Conservation (phyloP, 2,888 invertebrate species). For the Melanchra persicariae region DNA sequence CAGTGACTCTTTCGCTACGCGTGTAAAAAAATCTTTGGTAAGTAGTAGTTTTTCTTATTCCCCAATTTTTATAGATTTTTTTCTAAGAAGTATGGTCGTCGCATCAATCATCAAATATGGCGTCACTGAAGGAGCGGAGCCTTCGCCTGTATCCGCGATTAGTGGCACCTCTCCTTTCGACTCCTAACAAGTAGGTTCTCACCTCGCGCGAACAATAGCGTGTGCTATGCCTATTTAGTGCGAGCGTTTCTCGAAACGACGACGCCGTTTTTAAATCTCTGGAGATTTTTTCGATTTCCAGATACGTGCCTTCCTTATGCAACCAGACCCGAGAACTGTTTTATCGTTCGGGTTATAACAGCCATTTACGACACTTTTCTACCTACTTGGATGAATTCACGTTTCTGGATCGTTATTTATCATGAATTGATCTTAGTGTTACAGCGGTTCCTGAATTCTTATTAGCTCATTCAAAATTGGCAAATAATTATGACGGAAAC, state of each 20-base stretch:
- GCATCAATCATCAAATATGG: neutral
- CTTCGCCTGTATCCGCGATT: neutral
- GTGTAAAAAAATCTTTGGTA: too few species aligned
- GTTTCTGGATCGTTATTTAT: neutral
- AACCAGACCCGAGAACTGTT: neutral
- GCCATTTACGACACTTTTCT: neutral
- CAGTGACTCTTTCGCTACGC: too few species aligned
- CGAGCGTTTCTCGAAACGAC: conserved; percentile 14
- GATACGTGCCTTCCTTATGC: neutral
- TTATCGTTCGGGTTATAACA: neutral
- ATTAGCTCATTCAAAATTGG: neutral
- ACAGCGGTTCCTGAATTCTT: neutral
- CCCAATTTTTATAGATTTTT: too few species aligned
- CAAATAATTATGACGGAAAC: too few species aligned
- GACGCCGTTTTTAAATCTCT: conserved; percentile 22
- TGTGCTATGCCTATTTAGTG: conserved; percentile 24
- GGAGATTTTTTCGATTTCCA: conserved; percentile 15
- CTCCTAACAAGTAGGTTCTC: conserved; percentile 32
- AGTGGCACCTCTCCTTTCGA: conserved; percentile 12
- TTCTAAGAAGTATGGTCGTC: neutral
- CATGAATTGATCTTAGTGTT: neutral
- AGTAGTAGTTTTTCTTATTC: too few species aligned
- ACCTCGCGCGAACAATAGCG: conserved; percentile 42
- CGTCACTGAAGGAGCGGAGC: neutral
- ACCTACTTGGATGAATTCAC: neutral